Base-by-base conservation (phyloP, 2,888 invertebrate species). In the Dryobotodes eremita region DNA sequence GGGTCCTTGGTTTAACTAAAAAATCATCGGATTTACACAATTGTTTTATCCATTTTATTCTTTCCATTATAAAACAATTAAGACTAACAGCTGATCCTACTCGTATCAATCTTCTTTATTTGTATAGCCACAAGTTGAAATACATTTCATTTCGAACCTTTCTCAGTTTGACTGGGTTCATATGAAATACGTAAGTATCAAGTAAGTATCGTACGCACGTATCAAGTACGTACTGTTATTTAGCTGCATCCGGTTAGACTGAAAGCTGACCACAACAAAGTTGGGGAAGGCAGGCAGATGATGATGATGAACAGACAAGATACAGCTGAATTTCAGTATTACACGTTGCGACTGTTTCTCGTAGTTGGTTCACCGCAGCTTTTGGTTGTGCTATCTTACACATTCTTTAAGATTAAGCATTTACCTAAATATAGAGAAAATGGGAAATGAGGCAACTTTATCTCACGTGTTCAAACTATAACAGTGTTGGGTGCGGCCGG, bases 401-500 rank as follows among this genome's bases (percentile, higher is more conserved):
- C n/a, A 36, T n/a, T n/a, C 10, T 70, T 17, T 36, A n/a, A 36
- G 10, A 1, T n/a, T 0, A 26, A 31, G 20, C 7, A 23, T 11
- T 11, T 36, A 23, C 10, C 23, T 23, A 36, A 62, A 36, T 11
- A 36, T n/a, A 17, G 20, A 20, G 7, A 15, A 68, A 31, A 50
- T 17, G n/a, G 48, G n/a, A 79, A 59, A 69, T 46, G 6, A 42
- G 2, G 3, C 15, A 36, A 31, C 13, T 31, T 64, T 20, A 50
- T 57, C 20, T 46, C 15, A 62, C 42, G 46, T 53, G 23, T n/a
- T 31, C 1, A 42, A 48, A 57, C 46, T 57, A 42, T 26, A 57
- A 5, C 55, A 62, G 11, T 20, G 3, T 0, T 36, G 62, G 68
- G 83, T 20, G 76, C 75, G 82, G 65, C 59, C 57, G 20, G 36